These are phyloP conservation scores for Pangasius macronema DNA, from an alignment of 2,797 vertebrate species.

Conservation along the genomic window DNA sequence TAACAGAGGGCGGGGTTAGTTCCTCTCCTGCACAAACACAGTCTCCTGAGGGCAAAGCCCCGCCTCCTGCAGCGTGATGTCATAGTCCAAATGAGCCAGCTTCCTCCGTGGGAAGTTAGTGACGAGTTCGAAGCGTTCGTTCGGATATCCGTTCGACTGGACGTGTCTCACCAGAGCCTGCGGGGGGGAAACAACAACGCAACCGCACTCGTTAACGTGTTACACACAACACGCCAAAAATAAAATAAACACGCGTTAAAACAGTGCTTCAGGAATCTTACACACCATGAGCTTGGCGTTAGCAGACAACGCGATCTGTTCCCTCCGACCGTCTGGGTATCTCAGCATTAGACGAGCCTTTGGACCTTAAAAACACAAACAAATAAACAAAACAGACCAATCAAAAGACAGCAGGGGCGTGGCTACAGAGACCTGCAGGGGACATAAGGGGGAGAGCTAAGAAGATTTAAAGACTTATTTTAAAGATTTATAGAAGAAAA, in stretches of 20 bases:
- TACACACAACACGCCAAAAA: not conserved
- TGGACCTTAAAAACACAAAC: slow-evolving; percentile 78
- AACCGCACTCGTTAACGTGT: not conserved
- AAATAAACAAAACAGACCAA: not conserved
- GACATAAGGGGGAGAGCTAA: not conserved
- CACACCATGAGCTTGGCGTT: slow-evolving; percentile 94
- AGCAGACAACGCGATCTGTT: slow-evolving; percentile 94
- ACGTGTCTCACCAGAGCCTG: slow-evolving; percentile 95
- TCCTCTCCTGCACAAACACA: slow-evolving; percentile 99
- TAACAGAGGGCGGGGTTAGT: slow-evolving; percentile 75
- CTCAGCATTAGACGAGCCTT: slow-evolving; percentile 98
- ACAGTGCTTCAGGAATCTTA: not conserved
- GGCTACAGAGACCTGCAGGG: not conserved
- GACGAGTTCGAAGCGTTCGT: slow-evolving; percentile 98
- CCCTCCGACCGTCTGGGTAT: slow-evolving; percentile 97
- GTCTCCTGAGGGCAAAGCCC: slow-evolving; percentile 99
- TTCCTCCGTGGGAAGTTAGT: slow-evolving; percentile 98
- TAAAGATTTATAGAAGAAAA: not conserved
- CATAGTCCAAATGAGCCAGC: slow-evolving; percentile 99
- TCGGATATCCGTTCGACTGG: slow-evolving; percentile 96
- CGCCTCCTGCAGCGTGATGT: slow-evolving; percentile 96
- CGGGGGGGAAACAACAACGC: not conserved
- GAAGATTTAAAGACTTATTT: not conserved
- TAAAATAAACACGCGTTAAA: not conserved
- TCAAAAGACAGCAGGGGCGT: not conserved